Conservation (phyloP, 53 echinoderm and acorn worm species). For the Zoroaster sp. region DNA sequence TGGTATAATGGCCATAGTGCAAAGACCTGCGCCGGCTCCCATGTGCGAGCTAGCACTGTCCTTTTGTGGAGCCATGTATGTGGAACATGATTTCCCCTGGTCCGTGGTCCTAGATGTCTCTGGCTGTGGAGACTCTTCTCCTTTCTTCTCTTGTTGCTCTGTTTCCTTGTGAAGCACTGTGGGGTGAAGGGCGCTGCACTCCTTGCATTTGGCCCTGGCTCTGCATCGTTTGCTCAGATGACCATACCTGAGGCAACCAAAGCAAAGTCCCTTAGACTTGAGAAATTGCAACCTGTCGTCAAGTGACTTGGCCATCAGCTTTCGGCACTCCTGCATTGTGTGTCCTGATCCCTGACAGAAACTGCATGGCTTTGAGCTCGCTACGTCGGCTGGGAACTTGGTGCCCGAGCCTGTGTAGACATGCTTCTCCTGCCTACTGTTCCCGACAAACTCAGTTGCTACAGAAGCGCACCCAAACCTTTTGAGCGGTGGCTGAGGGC, state of each 20-base stretch:
- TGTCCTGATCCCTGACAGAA: slow-evolving; percentile 54
- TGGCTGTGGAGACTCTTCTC: background rate
- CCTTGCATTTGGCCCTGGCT: slow-evolving; percentile 27
- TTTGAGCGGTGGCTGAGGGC: background rate
- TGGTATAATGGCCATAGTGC: slow-evolving; percentile 36
- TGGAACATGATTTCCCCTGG: slow-evolving; percentile 10
- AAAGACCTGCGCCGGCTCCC: slow-evolving; percentile 34
- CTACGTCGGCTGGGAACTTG: background rate
- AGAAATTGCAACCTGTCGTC: slow-evolving; percentile 53
- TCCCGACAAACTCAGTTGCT: background rate
- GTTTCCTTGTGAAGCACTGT: slow-evolving; percentile 60
- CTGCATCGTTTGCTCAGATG: slow-evolving; percentile 67
- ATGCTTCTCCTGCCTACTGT: background rate
- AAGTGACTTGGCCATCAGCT: slow-evolving; percentile 31
- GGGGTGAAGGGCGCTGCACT: slow-evolving; percentile 53
- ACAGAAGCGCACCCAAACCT: slow-evolving; percentile 8
- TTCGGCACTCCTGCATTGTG: slow-evolving; percentile 35
- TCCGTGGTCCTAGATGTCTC: slow-evolving; percentile 3
- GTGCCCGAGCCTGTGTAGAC: background rate
- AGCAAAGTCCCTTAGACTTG: slow-evolving; percentile 60
- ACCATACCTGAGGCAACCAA: slow-evolving; percentile 51
- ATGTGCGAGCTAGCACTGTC: slow-evolving; percentile 7
- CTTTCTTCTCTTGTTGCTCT: background rate
- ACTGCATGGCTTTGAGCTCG: slow-evolving; percentile 21
- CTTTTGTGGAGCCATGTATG: background rate